Evolutionary conservation across 2,113 vertebrate genomes (phyloP).

Genomic region (Rostratula benghalensis): DNA sequence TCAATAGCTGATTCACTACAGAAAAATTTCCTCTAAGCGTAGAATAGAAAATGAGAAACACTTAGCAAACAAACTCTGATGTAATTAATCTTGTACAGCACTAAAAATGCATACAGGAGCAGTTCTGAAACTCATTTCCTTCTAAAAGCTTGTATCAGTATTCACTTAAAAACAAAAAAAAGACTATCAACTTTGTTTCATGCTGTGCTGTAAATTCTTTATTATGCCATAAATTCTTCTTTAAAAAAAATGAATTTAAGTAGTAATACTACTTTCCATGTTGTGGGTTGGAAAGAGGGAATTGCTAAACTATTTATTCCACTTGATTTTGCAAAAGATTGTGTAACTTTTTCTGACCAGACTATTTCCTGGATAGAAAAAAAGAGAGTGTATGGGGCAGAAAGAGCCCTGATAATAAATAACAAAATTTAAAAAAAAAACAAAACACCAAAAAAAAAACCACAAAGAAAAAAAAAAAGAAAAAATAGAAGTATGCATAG

Average conservation of each 20-base stretch:
- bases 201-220: neutral
- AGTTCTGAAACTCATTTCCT: neutral
- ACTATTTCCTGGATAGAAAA: neutral
- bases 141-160: neutral
- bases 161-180: neutral
- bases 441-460: too few relatives aligned
- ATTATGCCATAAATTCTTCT: neutral
- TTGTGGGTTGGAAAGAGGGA: neutral
- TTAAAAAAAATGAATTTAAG: neutral
- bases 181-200: neutral
- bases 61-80: neutral
- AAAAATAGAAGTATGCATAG: neutral
- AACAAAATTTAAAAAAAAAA: neutral
- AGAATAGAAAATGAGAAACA: neutral
- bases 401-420: neutral
- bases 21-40: neutral
- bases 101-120: neutral
- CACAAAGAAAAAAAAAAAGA: too few relatives aligned
- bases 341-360: neutral
- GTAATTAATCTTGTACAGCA: neutral
- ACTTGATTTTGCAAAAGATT: neutral
- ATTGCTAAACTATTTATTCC: neutral
- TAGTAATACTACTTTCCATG: rapidly evolving
- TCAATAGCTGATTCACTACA: neutral
- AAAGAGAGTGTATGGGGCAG: neutral